Evolutionary conservation across 2,797 vertebrate species (phyloP).

Genomic region (Cyclura pinguis): DNA sequence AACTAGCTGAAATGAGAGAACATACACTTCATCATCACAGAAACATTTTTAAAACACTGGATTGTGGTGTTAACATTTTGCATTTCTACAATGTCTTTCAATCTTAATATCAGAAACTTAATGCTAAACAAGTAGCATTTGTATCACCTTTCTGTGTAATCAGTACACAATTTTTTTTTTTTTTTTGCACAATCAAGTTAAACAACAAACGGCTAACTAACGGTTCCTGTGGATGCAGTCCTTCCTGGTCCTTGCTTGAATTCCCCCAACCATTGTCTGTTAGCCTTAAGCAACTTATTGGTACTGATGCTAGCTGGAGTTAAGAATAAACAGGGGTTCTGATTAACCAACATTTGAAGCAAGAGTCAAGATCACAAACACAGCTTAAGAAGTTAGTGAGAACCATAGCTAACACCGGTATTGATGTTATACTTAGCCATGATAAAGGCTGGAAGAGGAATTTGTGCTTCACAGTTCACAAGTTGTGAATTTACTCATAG

Average conservation of each 20-base stretch:
- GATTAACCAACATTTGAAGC: not conserved
- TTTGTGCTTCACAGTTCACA: too few species aligned
- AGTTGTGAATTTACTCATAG: not conserved
- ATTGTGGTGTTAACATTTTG: not conserved
- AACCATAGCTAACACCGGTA: too few species aligned
- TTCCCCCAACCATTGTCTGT: not conserved
- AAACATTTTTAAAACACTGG: constrained; percentile 35
- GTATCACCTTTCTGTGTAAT: not conserved
- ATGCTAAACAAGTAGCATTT: not conserved
- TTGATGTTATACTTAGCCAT: not conserved
- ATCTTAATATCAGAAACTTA: not conserved
- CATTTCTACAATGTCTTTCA: not conserved
- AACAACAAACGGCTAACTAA: too few species aligned
- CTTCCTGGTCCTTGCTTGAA: not conserved
- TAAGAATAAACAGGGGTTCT: not conserved
- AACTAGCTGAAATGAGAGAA: constrained; percentile 84
- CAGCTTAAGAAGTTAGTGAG: not conserved
- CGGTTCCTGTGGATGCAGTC: not conserved
- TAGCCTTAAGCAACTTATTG: not conserved
- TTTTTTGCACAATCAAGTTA: not conserved
- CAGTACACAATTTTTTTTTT: not conserved
- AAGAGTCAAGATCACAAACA: not conserved
- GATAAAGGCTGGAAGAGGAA: not conserved
- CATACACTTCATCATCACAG: constrained; percentile 31
- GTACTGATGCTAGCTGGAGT: not conserved